Percentiles rank a stretch among this genome's conserved stretches.
Conservation (phyloP, 2,888 invertebrate species). For the Cosmia pyralina region DNA sequence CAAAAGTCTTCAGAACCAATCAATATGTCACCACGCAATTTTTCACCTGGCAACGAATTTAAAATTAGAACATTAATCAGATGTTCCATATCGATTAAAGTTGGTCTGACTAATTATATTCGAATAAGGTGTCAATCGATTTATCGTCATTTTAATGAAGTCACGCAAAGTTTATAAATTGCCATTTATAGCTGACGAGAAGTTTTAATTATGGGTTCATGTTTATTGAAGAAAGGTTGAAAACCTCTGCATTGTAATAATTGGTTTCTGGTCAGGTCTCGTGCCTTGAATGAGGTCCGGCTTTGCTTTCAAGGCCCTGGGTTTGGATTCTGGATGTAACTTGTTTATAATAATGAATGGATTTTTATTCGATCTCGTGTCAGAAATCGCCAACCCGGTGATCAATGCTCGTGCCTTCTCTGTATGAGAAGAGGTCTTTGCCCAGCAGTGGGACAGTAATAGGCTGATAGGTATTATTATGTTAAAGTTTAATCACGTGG, state of each 20-base stretch:
- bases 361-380: too few relatives aligned
- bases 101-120: constrained; percentile 55
- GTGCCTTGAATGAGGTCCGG: constrained; percentile 20
- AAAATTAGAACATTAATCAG: constrained; percentile 29
- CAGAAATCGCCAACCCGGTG: not conserved
- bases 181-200: constrained; percentile 56
- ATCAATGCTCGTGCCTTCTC: not conserved
- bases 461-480: not conserved
- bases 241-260: constrained; percentile 51
- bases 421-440: too few relatives aligned
- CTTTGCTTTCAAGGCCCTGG: constrained; percentile 29
- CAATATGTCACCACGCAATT: constrained; percentile 8
- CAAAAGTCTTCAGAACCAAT: constrained; percentile 22
- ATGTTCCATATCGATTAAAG: constrained; percentile 53
- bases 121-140: constrained; percentile 65
- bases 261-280: constrained; percentile 47
- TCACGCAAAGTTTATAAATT: constrained; percentile 67
- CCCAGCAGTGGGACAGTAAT: too few relatives aligned
- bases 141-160: constrained; percentile 64
- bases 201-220: constrained; percentile 65
- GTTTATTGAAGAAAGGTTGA: constrained; percentile 64
- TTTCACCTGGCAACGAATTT: constrained; percentile 29
- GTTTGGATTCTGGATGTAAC: constrained; percentile 3
- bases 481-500: too few relatives aligned
- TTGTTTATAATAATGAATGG: not conserved